Conservation (phyloP, 2,113 vertebrate species). For the Osmerus mordax region DNA sequence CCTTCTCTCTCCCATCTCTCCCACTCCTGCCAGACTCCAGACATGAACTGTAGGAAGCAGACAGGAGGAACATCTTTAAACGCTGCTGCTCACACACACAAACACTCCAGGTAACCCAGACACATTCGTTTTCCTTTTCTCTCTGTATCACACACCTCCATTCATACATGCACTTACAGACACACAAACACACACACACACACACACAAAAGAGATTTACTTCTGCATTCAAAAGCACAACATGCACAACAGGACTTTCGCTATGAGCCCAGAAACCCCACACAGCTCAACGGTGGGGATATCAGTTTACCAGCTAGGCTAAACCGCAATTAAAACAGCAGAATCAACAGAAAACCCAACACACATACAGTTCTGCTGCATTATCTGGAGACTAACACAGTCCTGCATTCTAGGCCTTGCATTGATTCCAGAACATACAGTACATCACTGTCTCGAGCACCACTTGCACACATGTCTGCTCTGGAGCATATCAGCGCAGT, state of each 20-base stretch:
- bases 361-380: slow-evolving; percentile 30
- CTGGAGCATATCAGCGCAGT: slow-evolving; percentile 52
- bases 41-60: slow-evolving; percentile 37
- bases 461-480: slow-evolving; percentile 43
- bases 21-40: slow-evolving; percentile 50
- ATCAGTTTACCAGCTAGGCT: slow-evolving; percentile 31
- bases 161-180: not conserved
- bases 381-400: slow-evolving; percentile 43
- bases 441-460: slow-evolving; percentile 17
- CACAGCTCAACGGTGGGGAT: slow-evolving; percentile 18
- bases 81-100: slow-evolving; percentile 1
- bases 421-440: slow-evolving; percentile 58
- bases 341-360: slow-evolving; percentile 32
- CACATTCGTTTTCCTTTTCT: not conserved
- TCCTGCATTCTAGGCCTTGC: slow-evolving; percentile 44
- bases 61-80: slow-evolving; percentile 43
- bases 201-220: slow-evolving; percentile 13
- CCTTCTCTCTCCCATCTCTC: slow-evolving; percentile 16
- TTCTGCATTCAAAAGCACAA: slow-evolving; percentile 1
- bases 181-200: not conserved
- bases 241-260: slow-evolving; percentile 19
- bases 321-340: slow-evolving; percentile 39
- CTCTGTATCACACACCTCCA: not conserved
- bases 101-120: not conserved
- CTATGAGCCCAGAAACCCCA: slow-evolving; percentile 17